A percentile compares a stretch with the other conserved stretches of the same genome.
Conservation (phyloP, 2,797 vertebrate species). For the Falco peregrinus region DNA sequence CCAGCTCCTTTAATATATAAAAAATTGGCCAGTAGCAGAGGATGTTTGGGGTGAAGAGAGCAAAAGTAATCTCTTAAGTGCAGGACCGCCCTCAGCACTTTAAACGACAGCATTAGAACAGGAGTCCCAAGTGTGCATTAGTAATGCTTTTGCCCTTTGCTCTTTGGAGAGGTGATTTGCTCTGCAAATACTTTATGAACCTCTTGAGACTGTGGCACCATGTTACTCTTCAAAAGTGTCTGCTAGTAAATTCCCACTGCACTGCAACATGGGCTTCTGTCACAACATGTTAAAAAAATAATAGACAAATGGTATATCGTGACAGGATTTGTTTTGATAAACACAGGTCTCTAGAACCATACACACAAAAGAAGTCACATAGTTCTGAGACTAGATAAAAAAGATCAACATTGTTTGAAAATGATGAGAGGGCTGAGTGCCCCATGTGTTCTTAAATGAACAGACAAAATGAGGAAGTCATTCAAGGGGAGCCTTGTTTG, state of each 20-base stretch:
- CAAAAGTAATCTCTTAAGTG: slow-evolving; percentile 61
- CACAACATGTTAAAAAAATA: not conserved
- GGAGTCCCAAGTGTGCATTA: slow-evolving; percentile 8
- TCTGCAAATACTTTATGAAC: slow-evolving; percentile 10
- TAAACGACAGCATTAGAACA: not conserved
- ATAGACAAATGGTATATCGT: not conserved
- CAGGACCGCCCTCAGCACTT: slow-evolving; percentile 9
- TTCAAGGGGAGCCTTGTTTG: not conserved
- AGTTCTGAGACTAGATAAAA: not conserved
- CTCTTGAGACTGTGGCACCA: not conserved
- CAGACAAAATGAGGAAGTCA: not conserved
- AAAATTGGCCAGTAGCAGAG: not conserved
- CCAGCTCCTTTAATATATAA: not conserved
- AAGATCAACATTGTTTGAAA: not conserved
- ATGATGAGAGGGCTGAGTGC: not conserved
- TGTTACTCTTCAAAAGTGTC: slow-evolving; percentile 8
- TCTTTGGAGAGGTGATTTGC: not conserved
- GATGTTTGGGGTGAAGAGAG: slow-evolving; percentile 15
- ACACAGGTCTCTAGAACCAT: not conserved
- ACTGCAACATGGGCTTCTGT: not conserved
- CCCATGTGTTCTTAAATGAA: not conserved
- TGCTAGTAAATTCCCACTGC: not conserved
- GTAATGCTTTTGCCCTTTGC: slow-evolving; percentile 47
- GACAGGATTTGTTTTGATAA: not conserved
- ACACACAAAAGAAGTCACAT: not conserved